These are phyloP conservation scores for Hymenochirus boettgeri DNA, from an alignment of 2,113 vertebrate genomes.

Conservation along the genomic window DNA sequence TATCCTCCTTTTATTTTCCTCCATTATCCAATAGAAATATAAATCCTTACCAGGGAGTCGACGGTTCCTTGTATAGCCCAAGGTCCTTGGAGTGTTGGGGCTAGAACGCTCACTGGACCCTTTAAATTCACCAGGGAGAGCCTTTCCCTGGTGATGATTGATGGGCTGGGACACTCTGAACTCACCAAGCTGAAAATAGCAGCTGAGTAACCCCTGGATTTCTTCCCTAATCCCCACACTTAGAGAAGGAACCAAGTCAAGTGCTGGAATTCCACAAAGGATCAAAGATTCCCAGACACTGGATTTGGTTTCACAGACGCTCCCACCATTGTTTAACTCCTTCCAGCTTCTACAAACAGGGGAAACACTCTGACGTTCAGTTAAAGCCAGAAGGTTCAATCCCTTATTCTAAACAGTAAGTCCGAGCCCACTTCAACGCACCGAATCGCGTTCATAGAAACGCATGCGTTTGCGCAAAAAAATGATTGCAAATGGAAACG, in stretches of 20 bases:
- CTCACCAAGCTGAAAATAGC: constrained; percentile 69
- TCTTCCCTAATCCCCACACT: constrained; percentile 47
- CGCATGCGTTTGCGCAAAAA: too few relatives aligned
- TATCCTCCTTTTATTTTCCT: too few relatives aligned
- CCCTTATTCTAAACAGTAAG: too few relatives aligned
- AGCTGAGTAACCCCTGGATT: constrained; percentile 64
- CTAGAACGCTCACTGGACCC: constrained; percentile 1
- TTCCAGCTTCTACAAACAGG: too few relatives aligned
- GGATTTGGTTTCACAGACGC: not conserved
- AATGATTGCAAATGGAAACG: too few relatives aligned
- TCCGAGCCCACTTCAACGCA: too few relatives aligned
- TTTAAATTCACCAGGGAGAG: constrained; percentile 52
- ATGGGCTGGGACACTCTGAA: constrained; percentile 55
- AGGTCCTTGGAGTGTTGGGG: constrained; percentile 28
- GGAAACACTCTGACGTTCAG: too few relatives aligned
- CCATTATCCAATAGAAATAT: too few relatives aligned
- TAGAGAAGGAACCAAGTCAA: constrained; percentile 59
- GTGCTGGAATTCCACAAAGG: constrained; percentile 30
- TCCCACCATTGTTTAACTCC: not conserved
- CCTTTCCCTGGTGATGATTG: constrained; percentile 46
- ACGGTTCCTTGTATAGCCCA: not conserved
- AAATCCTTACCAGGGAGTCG: not conserved
- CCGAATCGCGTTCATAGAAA: too few relatives aligned
- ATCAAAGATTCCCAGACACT: constrained; percentile 1
- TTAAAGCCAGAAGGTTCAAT: too few relatives aligned